Base-by-base conservation (phyloP, 2,888 invertebrate genomes). In the Hemaris fuciformis region DNA sequence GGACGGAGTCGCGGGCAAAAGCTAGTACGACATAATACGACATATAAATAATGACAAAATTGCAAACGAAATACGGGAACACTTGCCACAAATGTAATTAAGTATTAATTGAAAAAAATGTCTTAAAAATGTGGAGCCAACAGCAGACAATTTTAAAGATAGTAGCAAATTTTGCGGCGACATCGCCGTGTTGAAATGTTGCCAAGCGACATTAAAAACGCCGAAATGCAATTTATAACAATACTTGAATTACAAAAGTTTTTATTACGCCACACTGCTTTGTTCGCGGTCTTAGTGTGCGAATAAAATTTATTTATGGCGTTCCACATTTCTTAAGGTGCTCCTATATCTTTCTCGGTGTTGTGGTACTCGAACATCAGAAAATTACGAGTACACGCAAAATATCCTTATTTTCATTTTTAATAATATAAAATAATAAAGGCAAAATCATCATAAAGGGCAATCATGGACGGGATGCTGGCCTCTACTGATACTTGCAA, bases 121-220 rank as follows among this genome's bases (percentile, higher is more conserved):
- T 46, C 46, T 31, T 10, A n/a, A 31, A 18, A 53, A 10, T 18
- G 10, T 25, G 31, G 18, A 31, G 53, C 27, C 18, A 18, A 31
- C 2, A 53, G 53, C 53, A 53, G 53, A 53, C 53, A 31, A 31
- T 53, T 53, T n/a, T 53, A 53, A 31, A 27, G 53, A 15, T 53
- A 53, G 18, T 53, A 53, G 27, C 18, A 31, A 53, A 53, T 53
- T 53, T 53, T 53, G 53, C 10, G 53, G 60, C 60, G 62, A 64
- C 64, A 38, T 31, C 38, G 27, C 31, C 57, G 57, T 57, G 34
- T 69, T 70, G 75, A 77, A 73, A 68, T 31, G 61, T 70, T 79
- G 81, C 79, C 79, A 81, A 66, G 67, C 74, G 73, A 74, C 76
- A 80, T 68, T 68, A 65, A 65, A 71, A 76, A 63, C 68, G 67